A percentile compares a stretch with the other conserved stretches of the same genome.
phyloP scores from a whole-genome alignment of 2,113 vertebrate species.

The Microtus richardsoni region DNA sequence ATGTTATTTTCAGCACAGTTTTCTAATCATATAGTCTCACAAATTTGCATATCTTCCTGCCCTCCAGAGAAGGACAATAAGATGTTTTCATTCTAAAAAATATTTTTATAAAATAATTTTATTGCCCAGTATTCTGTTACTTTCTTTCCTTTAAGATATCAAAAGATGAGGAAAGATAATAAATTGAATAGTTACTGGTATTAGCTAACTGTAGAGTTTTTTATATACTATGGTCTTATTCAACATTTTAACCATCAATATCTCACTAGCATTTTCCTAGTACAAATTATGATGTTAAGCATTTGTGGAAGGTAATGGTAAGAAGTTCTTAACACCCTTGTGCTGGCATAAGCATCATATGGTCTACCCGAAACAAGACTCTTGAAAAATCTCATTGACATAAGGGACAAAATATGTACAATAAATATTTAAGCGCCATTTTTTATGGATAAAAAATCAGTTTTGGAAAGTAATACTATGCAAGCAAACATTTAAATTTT shows the following conservation, averaged over 20 bases:
- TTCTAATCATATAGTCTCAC: constrained; percentile 9
- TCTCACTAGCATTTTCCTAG: not conserved
- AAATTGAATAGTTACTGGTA: not conserved
- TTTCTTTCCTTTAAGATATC: not conserved
- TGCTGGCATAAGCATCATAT: not conserved
- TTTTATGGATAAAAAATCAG: not conserved
- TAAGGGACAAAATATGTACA: not conserved
- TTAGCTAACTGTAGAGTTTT: not conserved
- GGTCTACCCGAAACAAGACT: not conserved
- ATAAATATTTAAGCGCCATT: too few species aligned
- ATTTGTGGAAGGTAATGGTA: not conserved
- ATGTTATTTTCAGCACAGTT: constrained; percentile 27
- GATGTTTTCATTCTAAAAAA: constrained; percentile 22
- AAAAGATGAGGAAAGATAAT: not conserved
- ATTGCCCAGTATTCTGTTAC: not conserved
- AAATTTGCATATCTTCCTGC: constrained; percentile 1
- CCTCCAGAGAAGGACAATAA: not conserved
- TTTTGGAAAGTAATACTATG: not conserved
- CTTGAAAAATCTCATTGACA: not conserved
- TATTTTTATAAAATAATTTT: not conserved
- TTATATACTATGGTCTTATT: not conserved
- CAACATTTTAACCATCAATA: not conserved
- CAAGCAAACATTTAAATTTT: not conserved
- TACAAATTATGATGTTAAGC: not conserved
- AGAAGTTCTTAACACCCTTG: not conserved